Evolutionary conservation across 2,113 vertebrate species (phyloP).

Genomic region (Rostratula benghalensis): DNA sequence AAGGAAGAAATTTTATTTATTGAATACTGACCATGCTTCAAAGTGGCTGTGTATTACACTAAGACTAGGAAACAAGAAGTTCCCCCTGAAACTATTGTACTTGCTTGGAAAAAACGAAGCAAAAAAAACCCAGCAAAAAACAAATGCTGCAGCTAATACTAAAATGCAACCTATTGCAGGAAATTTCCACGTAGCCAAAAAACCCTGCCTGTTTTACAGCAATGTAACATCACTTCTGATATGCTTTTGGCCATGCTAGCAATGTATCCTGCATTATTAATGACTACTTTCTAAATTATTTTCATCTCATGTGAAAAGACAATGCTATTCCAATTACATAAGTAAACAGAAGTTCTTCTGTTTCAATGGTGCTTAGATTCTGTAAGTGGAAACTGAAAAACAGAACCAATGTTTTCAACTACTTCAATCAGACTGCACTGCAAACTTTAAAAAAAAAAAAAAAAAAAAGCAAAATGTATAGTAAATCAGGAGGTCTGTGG

Average conservation of each 20-base stretch:
- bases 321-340: background rate
- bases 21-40: background rate
- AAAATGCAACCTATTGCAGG: background rate
- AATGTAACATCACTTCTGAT: background rate
- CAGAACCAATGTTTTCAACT: background rate
- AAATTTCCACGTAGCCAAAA: background rate
- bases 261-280: background rate
- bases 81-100: background rate
- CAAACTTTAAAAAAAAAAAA: background rate
- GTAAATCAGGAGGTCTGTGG: background rate
- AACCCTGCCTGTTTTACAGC: background rate
- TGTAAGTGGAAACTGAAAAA: background rate
- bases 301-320: background rate
- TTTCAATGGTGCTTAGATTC: background rate
- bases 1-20: background rate
- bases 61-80: background rate
- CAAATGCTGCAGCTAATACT: fast-evolving
- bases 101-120: background rate
- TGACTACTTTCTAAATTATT: background rate
- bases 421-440: background rate
- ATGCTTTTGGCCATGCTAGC: background rate
- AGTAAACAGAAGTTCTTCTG: background rate
- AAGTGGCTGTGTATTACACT: background rate
- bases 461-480: background rate
- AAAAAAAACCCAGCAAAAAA: background rate